Base-by-base conservation (phyloP, 2,113 vertebrate genomes). In the Symphodus melops region DNA sequence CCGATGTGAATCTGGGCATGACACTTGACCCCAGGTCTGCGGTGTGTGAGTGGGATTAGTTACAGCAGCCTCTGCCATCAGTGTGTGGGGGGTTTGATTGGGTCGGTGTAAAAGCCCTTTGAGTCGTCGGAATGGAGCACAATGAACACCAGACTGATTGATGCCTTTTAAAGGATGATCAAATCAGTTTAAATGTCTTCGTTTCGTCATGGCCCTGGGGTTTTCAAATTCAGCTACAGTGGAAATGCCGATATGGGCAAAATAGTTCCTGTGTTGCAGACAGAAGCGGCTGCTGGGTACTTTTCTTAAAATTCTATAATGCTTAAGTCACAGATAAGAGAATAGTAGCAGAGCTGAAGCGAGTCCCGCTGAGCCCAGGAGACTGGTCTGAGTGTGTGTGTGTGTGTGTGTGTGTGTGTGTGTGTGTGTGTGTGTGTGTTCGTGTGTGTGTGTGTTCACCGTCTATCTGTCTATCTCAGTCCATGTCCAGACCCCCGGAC, bases 291-390 rank as follows among this genome's bases (percentile, higher is more conserved):
- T 13, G 57, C 58, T 89, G 28, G 28, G 73, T 86, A 85, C 87
- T 89, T 68, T 25, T 84, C 58, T 68, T 53, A 69, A 86, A 76
- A 90, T 92, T 90, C 85, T 90, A 86, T 14, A 23, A 41, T 37
- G 36, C 71, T 90, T 74, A 76, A 88, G 88, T 92, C 90, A 92
- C 78, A 86, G 79, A 67, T 83, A 75, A 84, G 64, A 88, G 88
- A 93, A 91, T 88, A 90, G 81, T 69, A 75, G 28, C 76, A 54
- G 68, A 68, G 12, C 21, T 63, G 76, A 73, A 73, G 58, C 57
- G n/a, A 12, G 57, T 41, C 78, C 49, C 41, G 81, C 46, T 68
- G 23, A 52, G 44, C 21, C n/a, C 49, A 39, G 60, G 51, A 55
- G 21, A 48, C 36, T 19, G 42, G 36, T 69, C 44, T 69, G 68